These are phyloP conservation scores for Drosophila pseudotalamancana DNA, from an alignment of 2,888 invertebrate species.

Conservation along the genomic window DNA sequence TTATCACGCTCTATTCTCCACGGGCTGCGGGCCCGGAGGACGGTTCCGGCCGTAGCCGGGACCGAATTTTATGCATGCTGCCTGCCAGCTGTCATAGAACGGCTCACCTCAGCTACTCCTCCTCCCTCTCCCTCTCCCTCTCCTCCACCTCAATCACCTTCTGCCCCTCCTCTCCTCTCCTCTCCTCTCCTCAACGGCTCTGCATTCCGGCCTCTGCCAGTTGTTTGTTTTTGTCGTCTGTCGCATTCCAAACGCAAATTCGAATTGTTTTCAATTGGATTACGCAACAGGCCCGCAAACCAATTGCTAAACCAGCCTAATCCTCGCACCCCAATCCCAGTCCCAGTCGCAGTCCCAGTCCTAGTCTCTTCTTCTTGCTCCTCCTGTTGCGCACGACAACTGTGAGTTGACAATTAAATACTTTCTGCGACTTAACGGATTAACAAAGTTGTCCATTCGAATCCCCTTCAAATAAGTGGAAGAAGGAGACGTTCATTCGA, in stretches of 20 bases:
- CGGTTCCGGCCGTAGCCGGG: slow-evolving; percentile 31
- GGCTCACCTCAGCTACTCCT: background rate
- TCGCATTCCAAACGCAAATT: slow-evolving; percentile 46
- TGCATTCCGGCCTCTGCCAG: background rate
- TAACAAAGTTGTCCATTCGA: slow-evolving; percentile 31
- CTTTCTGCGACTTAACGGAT: slow-evolving; percentile 43
- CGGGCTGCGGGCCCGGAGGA: slow-evolving; percentile 29
- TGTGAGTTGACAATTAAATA: slow-evolving; percentile 42
- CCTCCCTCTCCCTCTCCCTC: background rate
- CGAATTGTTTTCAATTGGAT: slow-evolving; percentile 76
- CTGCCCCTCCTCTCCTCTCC: background rate
- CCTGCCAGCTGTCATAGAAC: slow-evolving; percentile 62
- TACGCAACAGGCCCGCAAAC: slow-evolving; percentile 48
- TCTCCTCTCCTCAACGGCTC: too few species aligned
- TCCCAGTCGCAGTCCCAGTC: background rate
- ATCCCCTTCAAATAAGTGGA: too few species aligned
- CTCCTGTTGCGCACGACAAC: too few species aligned
- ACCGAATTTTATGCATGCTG: slow-evolving; percentile 12
- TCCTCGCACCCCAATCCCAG: slow-evolving; percentile 1
- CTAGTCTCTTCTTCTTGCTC: too few species aligned
- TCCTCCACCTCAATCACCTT: background rate
- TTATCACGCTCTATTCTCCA: slow-evolving; percentile 75
- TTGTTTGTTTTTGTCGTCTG: slow-evolving; percentile 39
- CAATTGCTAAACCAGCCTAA: slow-evolving; percentile 47
- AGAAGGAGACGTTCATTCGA: too few species aligned